These are phyloP conservation scores for Lithobates sylvaticus DNA, from an alignment of 2,797 vertebrate genomes.

Conservation along the genomic window DNA sequence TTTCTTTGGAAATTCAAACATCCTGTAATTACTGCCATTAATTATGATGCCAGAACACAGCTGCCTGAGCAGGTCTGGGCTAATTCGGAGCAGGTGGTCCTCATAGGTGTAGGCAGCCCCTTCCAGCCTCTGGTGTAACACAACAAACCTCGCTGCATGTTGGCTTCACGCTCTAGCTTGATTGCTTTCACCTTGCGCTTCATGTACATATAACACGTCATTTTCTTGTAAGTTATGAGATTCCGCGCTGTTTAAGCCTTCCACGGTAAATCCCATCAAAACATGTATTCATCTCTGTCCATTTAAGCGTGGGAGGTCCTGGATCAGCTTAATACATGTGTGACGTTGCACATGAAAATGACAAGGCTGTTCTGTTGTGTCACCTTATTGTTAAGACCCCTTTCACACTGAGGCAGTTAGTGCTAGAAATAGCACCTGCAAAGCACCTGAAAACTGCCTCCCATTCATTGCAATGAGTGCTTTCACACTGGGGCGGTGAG, in stretches of 20 bases:
- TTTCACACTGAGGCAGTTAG: too few species aligned
- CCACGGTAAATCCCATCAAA: background rate
- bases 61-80: slow-evolving; percentile 33
- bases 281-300: background rate
- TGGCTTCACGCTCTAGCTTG: background rate
- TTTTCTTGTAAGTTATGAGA: slow-evolving; percentile 5
- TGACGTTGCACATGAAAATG: too few species aligned
- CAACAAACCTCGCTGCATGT: background rate
- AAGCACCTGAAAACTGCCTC: too few species aligned
- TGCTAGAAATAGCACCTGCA: too few species aligned
- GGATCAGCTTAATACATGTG: too few species aligned
- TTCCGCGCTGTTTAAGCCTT: background rate
- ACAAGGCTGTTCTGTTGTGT: too few species aligned
- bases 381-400: too few species aligned
- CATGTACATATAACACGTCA: background rate
- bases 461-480: too few species aligned
- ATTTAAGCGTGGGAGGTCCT: background rate
- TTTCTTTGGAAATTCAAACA: slow-evolving; percentile 11
- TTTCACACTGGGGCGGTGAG: too few species aligned
- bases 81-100: slow-evolving; percentile 40
- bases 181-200: slow-evolving; percentile 11
- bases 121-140: background rate
- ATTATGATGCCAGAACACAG: slow-evolving; percentile 39
- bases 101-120: slow-evolving; percentile 10
- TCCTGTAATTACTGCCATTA: slow-evolving; percentile 34